Conservation (phyloP, 2,113 vertebrate species). For the Sceloporus tristichus region DNA sequence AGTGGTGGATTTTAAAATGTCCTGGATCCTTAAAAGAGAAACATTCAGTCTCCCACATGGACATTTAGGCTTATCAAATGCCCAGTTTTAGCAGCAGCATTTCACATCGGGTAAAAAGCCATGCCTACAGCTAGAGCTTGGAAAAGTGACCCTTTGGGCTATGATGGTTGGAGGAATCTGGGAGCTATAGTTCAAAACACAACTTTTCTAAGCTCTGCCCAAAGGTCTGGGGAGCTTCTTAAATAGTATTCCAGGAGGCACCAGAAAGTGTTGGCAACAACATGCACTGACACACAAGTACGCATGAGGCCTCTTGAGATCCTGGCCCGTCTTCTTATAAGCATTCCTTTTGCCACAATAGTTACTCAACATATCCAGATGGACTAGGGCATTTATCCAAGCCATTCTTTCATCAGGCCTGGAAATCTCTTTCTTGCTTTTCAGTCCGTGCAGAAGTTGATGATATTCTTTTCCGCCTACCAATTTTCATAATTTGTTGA, state of each 20-base stretch:
- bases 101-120: no score
- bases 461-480: not conserved
- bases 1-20: not conserved
- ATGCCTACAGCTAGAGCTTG: no score
- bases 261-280: not conserved
- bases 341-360: not conserved
- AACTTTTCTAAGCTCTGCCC: no score
- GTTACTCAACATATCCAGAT: not conserved
- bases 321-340: not conserved
- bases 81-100: no score
- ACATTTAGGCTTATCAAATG: no score
- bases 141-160: no score
- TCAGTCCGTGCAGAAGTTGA: not conserved
- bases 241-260: not conserved
- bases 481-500: not conserved
- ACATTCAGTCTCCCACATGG: not conserved
- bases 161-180: no score
- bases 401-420: not conserved
- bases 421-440: not conserved
- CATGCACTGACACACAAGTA: not conserved
- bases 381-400: not conserved
- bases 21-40: not conserved
- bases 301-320: not conserved
- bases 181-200: no score
- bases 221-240: not conserved